Conservation (phyloP, 2,888 invertebrate genomes). For the Gymnocheta viridis region DNA sequence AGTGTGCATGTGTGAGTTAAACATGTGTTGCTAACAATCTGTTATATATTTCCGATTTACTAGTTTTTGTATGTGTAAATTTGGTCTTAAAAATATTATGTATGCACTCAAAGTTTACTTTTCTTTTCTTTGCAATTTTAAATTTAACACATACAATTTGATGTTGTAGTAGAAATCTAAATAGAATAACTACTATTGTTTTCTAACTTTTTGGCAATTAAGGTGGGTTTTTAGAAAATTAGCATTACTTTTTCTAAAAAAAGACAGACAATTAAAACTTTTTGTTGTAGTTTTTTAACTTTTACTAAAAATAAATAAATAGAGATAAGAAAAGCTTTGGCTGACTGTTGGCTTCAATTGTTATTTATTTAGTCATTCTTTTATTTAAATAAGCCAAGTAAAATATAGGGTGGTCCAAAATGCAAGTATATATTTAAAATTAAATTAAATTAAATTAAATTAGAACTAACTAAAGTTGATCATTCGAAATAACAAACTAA, state of each 20-base stretch:
- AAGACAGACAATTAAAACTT: neutral
- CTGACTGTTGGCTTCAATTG: conserved; percentile 24
- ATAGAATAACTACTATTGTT: conserved; percentile 39
- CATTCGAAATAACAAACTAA: too few species aligned
- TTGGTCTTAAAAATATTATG: neutral
- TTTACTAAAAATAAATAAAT: neutral
- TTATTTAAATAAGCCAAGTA: conserved; percentile 31
- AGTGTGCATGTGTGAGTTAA: too few species aligned
- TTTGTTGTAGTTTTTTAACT: neutral
- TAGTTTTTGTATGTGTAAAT: neutral
- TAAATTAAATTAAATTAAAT: too few species aligned
- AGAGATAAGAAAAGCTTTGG: neutral
- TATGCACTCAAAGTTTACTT: neutral
- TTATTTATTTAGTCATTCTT: conserved; percentile 18
- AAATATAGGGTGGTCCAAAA: too few species aligned
- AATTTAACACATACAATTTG: neutral
- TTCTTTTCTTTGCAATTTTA: neutral
- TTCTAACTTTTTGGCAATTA: conserved; percentile 33
- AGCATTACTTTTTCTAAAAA: conserved; percentile 2
- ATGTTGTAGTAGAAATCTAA: neutral
- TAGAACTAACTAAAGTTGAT: too few species aligned
- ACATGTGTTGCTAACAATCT: too few species aligned
- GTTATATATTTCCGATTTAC: neutral
- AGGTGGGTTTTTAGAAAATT: conserved; percentile 37
- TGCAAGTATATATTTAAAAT: too few species aligned